Evolutionary conservation across 2,888 invertebrate genomes (phyloP).

Genomic region (Monoplex corrugatus): DNA sequence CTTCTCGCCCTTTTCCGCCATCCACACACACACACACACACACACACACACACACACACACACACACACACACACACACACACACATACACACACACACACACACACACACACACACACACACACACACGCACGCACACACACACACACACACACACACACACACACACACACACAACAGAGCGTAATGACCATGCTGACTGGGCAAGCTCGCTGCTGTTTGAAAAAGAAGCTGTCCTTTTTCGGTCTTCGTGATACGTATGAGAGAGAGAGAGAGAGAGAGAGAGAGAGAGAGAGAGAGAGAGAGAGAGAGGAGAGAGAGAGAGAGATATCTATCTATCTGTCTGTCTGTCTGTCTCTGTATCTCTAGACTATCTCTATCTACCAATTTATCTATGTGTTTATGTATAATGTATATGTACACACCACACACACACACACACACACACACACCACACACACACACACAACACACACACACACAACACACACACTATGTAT

Average conservation of each 20-base stretch:
- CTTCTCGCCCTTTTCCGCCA: no score
- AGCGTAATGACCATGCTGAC: no score
- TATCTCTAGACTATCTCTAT: no score
- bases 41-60: conserved; percentile 13
- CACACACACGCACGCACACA: not conserved
- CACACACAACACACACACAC: conserved; percentile 1
- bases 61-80: not conserved
- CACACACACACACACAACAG: not conserved
- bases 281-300: not conserved
- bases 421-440: not conserved
- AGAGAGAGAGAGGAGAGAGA: not conserved
- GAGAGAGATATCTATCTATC: not conserved
- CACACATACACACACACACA: not conserved
- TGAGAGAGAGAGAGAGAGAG: not conserved
- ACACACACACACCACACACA: not conserved
- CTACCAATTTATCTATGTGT: no score
- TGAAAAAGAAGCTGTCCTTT: not conserved
- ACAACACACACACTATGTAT: not conserved
- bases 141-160: conserved; percentile 22
- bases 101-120: not conserved
- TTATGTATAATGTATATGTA: not conserved
- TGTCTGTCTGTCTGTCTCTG: not conserved
- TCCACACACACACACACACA: not conserved
- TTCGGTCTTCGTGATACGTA: not conserved
- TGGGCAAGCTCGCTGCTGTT: not conserved